Evolutionary conservation across 2,113 vertebrate genomes (phyloP).

Genomic region (Oryzias javanicus): DNA sequence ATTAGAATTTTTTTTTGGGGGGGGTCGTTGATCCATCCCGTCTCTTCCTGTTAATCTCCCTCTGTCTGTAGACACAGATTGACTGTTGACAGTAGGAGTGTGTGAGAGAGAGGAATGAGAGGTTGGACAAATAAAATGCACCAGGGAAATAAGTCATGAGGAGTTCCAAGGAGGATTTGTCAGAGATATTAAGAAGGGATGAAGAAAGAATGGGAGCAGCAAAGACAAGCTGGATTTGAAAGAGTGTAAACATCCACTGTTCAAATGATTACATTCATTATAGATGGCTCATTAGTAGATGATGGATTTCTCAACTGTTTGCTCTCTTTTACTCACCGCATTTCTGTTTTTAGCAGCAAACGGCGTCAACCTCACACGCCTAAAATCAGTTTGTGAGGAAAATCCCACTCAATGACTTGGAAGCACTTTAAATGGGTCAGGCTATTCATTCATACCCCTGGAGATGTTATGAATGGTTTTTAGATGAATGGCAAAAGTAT

Average conservation of each 20-base stretch:
- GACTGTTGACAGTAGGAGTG: neutral
- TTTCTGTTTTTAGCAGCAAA: no score
- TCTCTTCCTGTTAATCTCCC: neutral
- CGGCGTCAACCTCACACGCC: no score
- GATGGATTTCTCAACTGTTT: constrained; percentile 1
- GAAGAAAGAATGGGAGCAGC: neutral
- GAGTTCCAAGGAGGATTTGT: neutral
- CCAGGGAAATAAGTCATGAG: constrained; percentile 4
- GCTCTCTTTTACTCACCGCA: neutral
- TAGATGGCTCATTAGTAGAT: neutral
- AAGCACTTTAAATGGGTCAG: no score
- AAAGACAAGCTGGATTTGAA: neutral
- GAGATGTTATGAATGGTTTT: no score
- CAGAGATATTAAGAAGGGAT: neutral
- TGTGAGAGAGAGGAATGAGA: neutral
- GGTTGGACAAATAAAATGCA: constrained; percentile 3
- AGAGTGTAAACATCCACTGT: neutral
- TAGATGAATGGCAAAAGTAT: no score
- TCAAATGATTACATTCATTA: constrained; percentile 1
- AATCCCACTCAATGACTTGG: no score
- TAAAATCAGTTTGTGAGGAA: no score
- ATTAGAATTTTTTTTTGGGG: no score
- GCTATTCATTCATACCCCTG: no score
- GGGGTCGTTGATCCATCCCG: neutral
- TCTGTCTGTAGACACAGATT: neutral